Evolutionary conservation across 2,797 vertebrate genomes (phyloP), one percentile per base, ranked within the genome.

Genomic region (Tangara arthus): DNA sequence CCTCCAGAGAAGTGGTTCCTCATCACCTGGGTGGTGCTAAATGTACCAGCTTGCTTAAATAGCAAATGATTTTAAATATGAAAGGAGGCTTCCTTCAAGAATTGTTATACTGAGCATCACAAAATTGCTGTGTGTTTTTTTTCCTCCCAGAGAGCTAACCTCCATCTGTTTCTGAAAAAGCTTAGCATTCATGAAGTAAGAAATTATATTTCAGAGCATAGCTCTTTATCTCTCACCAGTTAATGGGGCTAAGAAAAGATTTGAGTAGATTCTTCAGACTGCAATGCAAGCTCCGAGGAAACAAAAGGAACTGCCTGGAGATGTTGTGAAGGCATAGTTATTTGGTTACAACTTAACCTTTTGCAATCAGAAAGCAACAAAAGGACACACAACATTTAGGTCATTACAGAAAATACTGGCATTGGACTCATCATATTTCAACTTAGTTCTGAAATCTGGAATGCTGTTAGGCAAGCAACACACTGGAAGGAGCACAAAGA

Each of bases 91-190:
- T 94, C 82, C 94, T 79, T 72, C 68, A 85, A 91, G 82, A 89
- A 92, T 91, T 91, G 80, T 95, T 94, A 91, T 78, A 94, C 34
- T 84, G 90, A 97, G 85, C 93, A 96, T 93, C 85, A 90, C 90
- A 85, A 96, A 94, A 96, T 86, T 89, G 68, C 73, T 87, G 59
- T 22, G 0, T 3, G 5, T 13, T 35, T 49, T 85, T 60, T 37
- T 37, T 91, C 66, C n/a, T 46, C 60, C 79, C 70, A 70, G 86
- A 95, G 78, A 97, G 75, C 93, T 89, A 93, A 90, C 84, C 73
- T 89, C 94, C 92, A 80, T 96, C 86, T 97, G 96, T 95, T 97
- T 97, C 94, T 96, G 96, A 87, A 95, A 95, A 76, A 96, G 92
- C 82, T 94, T 89, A 95, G 84, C 66, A 78, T 95, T 96, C 96